phyloP scores from a whole-genome alignment of 2,797 vertebrate species.

The Chiropotes sagulatus region DNA sequence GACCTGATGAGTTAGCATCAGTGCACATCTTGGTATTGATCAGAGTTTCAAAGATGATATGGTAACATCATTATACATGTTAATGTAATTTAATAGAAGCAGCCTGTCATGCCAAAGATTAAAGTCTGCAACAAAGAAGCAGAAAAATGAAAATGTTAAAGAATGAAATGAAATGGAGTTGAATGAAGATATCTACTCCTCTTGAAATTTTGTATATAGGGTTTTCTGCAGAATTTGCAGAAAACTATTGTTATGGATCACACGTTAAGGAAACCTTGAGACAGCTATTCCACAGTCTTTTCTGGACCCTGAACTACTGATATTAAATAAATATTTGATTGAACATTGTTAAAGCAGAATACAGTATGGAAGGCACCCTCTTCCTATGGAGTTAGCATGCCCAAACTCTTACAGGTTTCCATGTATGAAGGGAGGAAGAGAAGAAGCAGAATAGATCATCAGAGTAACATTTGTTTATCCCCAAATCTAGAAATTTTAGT shows the following conservation, averaged over 20 bases:
- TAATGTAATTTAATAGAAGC: slow-evolving; percentile 91
- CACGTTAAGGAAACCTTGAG: slow-evolving; percentile 88
- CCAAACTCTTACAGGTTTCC: slow-evolving; percentile 89
- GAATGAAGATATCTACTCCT: neutral
- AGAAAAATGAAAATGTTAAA: neutral
- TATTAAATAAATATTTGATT: slow-evolving; percentile 88
- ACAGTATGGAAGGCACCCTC: slow-evolving; percentile 86
- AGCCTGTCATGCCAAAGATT: slow-evolving; percentile 88
- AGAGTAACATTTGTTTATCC: slow-evolving; percentile 88
- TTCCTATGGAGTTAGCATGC: slow-evolving; percentile 86
- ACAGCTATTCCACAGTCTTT: slow-evolving; percentile 88
- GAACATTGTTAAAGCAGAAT: slow-evolving; percentile 90
- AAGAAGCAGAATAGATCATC: slow-evolving; percentile 85
- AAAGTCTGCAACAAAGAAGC: slow-evolving; percentile 81
- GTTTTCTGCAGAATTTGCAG: slow-evolving; percentile 84
- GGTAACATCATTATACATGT: slow-evolving; percentile 87
- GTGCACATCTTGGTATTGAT: slow-evolving; percentile 86
- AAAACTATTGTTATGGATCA: slow-evolving; percentile 76
- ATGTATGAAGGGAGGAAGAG: slow-evolving; percentile 83
- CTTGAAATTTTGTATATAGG: neutral
- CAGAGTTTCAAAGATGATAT: slow-evolving; percentile 88
- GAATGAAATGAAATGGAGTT: too few relatives aligned
- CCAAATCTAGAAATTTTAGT: slow-evolving; percentile 88
- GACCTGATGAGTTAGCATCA: neutral
- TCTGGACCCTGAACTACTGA: slow-evolving; percentile 89